Base-by-base conservation (phyloP, 2,797 vertebrate genomes). In the Leuciscus waleckii region DNA sequence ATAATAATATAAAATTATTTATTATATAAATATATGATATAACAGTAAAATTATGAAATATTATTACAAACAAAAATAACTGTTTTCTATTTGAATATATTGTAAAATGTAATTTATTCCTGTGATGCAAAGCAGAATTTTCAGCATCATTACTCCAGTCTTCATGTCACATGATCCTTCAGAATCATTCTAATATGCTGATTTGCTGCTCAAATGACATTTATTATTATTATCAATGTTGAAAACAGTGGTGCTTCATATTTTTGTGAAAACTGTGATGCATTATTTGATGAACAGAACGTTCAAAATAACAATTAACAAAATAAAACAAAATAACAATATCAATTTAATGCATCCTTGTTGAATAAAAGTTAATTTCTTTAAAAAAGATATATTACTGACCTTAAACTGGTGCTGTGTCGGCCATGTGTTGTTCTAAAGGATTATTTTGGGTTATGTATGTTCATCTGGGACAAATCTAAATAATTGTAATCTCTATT, bases 241-340 rank as follows among this genome's bases (percentile, higher is more conserved):
- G 16, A 49, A 74, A 73, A 49, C n/a, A 73, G n/a, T 49, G 70
- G 13, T 49, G 43, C n/a, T 49, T 73, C 5, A 73, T 73, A 41
- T 41, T 49, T 49, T 49, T 7, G 7, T n/a, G 35, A 37, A 23
- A 69, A 39, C 5, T 11, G 1, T 14, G 5, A n/a, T 39, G 4
- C 13, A 71, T 46, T 26, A 11, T 26, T 61, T 61, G n/a, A 61
- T 26, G n/a, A 26, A 61, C n/a, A 26, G 10, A 26, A 26, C 56
- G 2, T 61, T 58, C 9, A 11, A 58, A 58, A 58, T 4, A n/a
- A 2, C 23, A 46, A 14, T 46, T 46, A 46, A 46, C 46, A 49
- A 49, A 49, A 49, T 49, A 16, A 49, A 49, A 49, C 46, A 49
- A 49, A 49, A 49, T 49, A 49, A 49, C 13, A 46, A 46, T 5